These are phyloP conservation scores for Salticus scenicus DNA, from an alignment of 2,888 invertebrate genomes.

Conservation along the genomic window DNA sequence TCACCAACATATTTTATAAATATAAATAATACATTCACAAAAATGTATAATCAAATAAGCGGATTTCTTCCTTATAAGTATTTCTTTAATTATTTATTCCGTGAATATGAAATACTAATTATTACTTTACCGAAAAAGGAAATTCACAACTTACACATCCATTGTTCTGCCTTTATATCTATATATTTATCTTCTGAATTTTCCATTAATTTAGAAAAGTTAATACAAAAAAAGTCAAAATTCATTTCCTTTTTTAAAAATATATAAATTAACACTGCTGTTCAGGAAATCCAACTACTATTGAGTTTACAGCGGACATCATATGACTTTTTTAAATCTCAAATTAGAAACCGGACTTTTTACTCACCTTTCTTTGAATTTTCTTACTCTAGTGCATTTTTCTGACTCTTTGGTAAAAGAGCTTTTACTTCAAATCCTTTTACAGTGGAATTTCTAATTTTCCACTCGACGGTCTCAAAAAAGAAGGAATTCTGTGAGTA, in stretches of 20 bases:
- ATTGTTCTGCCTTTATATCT: too few relatives aligned
- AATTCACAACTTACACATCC: too few relatives aligned
- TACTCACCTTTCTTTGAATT: slow-evolving; percentile 22
- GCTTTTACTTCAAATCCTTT: slow-evolving; percentile 11
- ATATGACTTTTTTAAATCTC: slow-evolving; percentile 7
- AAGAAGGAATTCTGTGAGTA: slow-evolving; percentile 1
- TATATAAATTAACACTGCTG: slow-evolving; percentile 26
- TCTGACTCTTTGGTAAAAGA: not conserved
- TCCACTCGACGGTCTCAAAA: slow-evolving; percentile 29
- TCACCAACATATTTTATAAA: too few relatives aligned
- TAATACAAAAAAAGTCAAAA: not conserved
- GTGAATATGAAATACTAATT: too few relatives aligned
- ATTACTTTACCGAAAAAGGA: too few relatives aligned
- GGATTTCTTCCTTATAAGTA: too few relatives aligned
- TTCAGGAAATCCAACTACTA: slow-evolving; percentile 38
- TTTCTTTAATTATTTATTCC: too few relatives aligned
- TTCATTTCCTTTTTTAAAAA: too few relatives aligned
- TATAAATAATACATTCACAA: too few relatives aligned
- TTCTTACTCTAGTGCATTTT: slow-evolving; percentile 15
- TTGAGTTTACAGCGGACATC: slow-evolving; percentile 31
- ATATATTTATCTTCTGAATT: not conserved
- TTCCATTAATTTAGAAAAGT: not conserved
- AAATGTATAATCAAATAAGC: too few relatives aligned
- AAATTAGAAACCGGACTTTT: slow-evolving; percentile 42
- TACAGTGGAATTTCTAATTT: slow-evolving; percentile 42